A percentile compares a stretch with the other conserved stretches of the same genome.
Evolutionary conservation across 1,140 invertebrate genomes (phyloP).

Genomic region (Frieseomelitta varia): DNA sequence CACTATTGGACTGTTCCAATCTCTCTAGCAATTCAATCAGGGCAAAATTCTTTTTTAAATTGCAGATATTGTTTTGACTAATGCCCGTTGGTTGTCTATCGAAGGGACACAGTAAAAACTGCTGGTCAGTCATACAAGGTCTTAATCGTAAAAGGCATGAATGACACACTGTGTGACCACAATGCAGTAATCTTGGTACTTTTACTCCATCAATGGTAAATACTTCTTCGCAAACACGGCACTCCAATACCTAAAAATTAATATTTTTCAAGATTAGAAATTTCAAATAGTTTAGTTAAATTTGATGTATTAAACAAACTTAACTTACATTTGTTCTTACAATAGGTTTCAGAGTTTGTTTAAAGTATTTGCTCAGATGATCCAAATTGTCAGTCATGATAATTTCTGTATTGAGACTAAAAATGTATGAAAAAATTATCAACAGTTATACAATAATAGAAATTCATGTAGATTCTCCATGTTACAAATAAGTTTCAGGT

Average conservation of each 20-base stretch:
- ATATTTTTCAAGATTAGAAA: neutral
- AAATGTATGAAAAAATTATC: neutral
- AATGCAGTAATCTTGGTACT: constrained; percentile 84
- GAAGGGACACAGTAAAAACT: constrained; percentile 84
- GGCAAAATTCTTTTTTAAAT: constrained; percentile 87
- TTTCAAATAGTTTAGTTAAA: neutral
- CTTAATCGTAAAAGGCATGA: constrained; percentile 83
- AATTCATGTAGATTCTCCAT: neutral
- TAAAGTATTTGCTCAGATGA: constrained; percentile 29
- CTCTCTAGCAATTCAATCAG: constrained; percentile 84
- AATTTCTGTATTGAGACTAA: neutral
- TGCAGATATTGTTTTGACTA: constrained; percentile 83
- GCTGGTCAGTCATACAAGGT: constrained; percentile 71
- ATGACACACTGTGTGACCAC: constrained; percentile 86
- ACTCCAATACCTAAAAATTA: constrained; percentile 82
- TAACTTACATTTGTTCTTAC: constrained; percentile 52
- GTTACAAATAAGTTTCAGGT: neutral
- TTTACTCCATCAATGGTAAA: constrained; percentile 85
- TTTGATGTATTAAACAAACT: neutral
- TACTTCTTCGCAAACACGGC: constrained; percentile 85
- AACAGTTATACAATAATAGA: neutral
- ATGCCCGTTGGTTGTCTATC: constrained; percentile 85
- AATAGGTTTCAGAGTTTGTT: constrained; percentile 40
- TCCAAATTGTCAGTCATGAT: constrained; percentile 52
- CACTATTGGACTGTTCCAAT: constrained; percentile 78